phyloP scores from a whole-genome alignment of 2,888 invertebrate genomes.

The Synanthedon myopaeformis region DNA sequence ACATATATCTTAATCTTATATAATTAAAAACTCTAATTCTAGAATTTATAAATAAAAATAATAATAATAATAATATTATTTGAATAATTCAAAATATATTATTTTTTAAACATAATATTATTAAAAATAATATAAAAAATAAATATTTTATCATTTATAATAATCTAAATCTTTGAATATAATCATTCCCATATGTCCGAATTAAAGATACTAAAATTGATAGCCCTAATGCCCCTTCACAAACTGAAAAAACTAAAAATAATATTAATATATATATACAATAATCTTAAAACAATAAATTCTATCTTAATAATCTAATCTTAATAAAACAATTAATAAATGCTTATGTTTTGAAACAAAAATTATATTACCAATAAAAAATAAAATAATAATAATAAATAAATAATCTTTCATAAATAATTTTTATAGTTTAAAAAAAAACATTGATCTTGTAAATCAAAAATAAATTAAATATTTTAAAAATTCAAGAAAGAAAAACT shows the following conservation, averaged over 20 bases:
- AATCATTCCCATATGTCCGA: conserved; percentile 74
- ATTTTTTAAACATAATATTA: conserved; percentile 61
- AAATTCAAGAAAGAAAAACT: conserved; percentile 71
- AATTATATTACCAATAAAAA: conserved; percentile 59
- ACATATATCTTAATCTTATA: conserved; percentile 48
- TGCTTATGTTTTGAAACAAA: conserved; percentile 70
- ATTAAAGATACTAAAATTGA: conserved; percentile 73
- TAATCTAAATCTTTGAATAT: conserved; percentile 70
- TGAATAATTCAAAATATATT: conserved; percentile 68
- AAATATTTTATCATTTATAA: conserved; percentile 72
- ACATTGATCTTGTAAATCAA: conserved; percentile 78
- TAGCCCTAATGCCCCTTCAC: conserved; percentile 74
- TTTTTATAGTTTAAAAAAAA: conserved; percentile 76
- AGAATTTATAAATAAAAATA: conserved; percentile 58
- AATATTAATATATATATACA: conserved; percentile 70
- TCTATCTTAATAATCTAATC: no score
- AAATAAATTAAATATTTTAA: conserved; percentile 69
- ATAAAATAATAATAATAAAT: conserved; percentile 53
- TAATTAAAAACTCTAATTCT: conserved; percentile 35
- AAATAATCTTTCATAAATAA: conserved; percentile 59
- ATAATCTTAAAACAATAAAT: conserved; percentile 70
- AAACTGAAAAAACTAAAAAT: conserved; percentile 74
- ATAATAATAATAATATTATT: conserved; percentile 58
- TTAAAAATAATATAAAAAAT: conserved; percentile 55
- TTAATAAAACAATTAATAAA: conserved; percentile 71